Evolutionary conservation across 2,888 invertebrate species (phyloP), one percentile per base, ranked within the genome.

Genomic region (Lithodes maja): DNA sequence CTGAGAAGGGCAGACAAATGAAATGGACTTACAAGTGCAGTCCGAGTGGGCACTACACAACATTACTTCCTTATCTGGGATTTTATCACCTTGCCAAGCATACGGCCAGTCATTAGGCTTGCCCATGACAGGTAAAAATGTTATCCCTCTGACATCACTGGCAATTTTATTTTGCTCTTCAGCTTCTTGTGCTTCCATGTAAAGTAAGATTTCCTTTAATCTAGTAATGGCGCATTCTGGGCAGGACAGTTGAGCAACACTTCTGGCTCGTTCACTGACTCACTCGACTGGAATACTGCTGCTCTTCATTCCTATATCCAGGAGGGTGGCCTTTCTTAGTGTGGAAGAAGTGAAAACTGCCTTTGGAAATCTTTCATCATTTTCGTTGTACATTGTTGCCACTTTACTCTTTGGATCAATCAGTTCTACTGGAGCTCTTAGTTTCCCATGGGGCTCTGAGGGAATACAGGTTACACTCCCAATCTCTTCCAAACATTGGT

Each of bases 341-440:
- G 7, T 7, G 54, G 49, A 9, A 53, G 77, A n/a, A n/a, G 33
- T 50, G 33, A 87, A 87, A 3, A 53, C 12, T 1, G 77, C 53
- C 53, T 68, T 12, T 53, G 87, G 87, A 53, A 87, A 87, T 49
- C 83, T 87, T 50, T 87, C 87, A 83, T 87, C 87, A n/a, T n/a
- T 17, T n/a, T 33, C 78, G 54, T 33, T 33, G 33, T 75, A 87
- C 82, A 87, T 61, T 61, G 2, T n/a, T 69, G 87, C 83, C 61
- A 83, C 17, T 78, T n/a, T 12, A 15, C 5, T 2, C 49, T 33
- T 54, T 3, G 87, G 87, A 3, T 74, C n/a, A 55, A 87, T 54
- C 50, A 87, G 83, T 2, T 87, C 77, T 3, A 5, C 5, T 9
- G 83, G 83, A 17, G n/a, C 33, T 68, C 54, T 87, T 7, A 83